Evolutionary conservation across 1,140 invertebrate species (phyloP), one percentile per base, ranked within the genome.

Genomic region (Sitodiplosis mosellana): DNA sequence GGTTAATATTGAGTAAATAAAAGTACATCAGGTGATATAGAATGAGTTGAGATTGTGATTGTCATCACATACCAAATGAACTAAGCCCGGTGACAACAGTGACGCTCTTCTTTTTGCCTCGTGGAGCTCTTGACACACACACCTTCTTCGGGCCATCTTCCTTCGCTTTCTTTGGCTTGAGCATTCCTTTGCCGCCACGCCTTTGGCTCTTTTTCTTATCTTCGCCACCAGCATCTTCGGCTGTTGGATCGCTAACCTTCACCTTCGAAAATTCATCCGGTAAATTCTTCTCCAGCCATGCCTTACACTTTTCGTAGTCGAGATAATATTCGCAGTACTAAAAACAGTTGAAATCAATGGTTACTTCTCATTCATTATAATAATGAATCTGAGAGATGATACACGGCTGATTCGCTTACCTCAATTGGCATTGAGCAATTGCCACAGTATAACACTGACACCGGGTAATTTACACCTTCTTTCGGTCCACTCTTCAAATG

Each of bases 261-360:
- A 86, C 69, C 67, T 86, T 88, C 61, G 90, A 84, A 66, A 96
- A 94, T 67, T 93, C 83, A 41, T 80, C 80, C 3, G 94, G 93
- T 46, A 98, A 69, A 74, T 96, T 83, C 34, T 85, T 83, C 64
- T 96, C 88, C 41, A 97, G 62, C 95, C 95, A 98, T 57, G 85
- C 78, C 65, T 93, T 94, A 62, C 94, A 99, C 68, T 94, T 94
- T 49, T 95, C 93, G 68, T 90, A 91, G 61, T 93, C 87, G 36
- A 92, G 91, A 69, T 94, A 94, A 68, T 91, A 96, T 74, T 97
- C 93, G 65, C 94, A 98, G 62, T 97, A 99, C 82, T 91, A 62
- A 33, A 27, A 47, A 38, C 2, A 17, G 48, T 48, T 19, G 3
- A 33, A 33, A 45, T 48, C 11, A 17, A 17, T 21, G 48, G 19